Evolutionary conservation across 2,113 vertebrate genomes (phyloP).

Genomic region (Orientallactaga bullata): DNA sequence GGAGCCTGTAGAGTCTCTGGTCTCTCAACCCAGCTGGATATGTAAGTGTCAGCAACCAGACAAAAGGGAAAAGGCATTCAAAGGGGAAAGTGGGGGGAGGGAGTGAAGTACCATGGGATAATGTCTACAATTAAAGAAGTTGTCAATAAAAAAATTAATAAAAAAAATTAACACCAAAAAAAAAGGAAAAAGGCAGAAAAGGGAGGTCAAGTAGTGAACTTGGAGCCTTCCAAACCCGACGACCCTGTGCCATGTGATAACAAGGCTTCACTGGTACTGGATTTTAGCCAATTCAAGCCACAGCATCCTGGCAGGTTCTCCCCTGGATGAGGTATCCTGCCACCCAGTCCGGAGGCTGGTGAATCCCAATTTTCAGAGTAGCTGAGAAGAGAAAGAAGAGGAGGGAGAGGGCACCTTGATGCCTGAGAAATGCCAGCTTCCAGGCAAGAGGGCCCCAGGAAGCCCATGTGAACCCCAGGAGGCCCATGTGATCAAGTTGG

Average conservation of each 20-base stretch:
- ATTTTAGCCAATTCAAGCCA: slow-evolving; percentile 75
- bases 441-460: slow-evolving; percentile 90
- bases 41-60: slow-evolving; percentile 94
- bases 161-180: too few species aligned
- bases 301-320: slow-evolving; percentile 92
- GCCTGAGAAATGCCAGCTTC: slow-evolving; percentile 91
- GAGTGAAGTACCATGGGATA: too few species aligned
- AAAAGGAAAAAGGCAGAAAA: slow-evolving; percentile 77
- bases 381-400: slow-evolving; percentile 77
- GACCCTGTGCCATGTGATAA: slow-evolving; percentile 89
- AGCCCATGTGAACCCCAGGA: slow-evolving; percentile 86
- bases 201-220: slow-evolving; percentile 64
- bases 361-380: slow-evolving; percentile 67
- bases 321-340: slow-evolving; percentile 67
- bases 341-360: slow-evolving; percentile 87
- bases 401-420: slow-evolving; percentile 81
- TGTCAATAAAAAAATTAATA: too few species aligned
- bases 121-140: too few species aligned
- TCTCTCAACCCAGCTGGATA: slow-evolving; percentile 86
- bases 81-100: too few species aligned
- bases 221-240: slow-evolving; percentile 83
- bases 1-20: slow-evolving; percentile 83
- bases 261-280: slow-evolving; percentile 37
- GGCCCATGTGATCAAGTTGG: slow-evolving; percentile 85
- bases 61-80: slow-evolving; percentile 84